These are phyloP conservation scores for Centropus bengalensis DNA, from an alignment of 2,113 vertebrate species.

Conservation along the genomic window DNA sequence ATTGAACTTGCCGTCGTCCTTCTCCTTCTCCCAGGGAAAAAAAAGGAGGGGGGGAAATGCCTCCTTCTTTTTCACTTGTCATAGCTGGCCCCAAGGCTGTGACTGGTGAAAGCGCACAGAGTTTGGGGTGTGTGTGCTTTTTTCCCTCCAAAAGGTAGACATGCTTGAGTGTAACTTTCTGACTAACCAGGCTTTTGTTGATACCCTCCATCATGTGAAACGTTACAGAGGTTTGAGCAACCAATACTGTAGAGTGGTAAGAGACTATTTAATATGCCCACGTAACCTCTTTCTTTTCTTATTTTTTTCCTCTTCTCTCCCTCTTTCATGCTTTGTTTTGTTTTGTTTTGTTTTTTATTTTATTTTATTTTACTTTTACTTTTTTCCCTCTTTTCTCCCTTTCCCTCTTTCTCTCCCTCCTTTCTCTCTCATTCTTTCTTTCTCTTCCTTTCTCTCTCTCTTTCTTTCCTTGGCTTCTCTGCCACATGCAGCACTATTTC, in stretches of 20 bases:
- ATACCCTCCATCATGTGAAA: conserved; percentile 76
- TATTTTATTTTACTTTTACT: conserved; percentile 63
- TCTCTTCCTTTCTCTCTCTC: conserved; percentile 52
- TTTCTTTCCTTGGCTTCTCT: conserved; percentile 74
- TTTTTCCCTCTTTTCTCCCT: conserved; percentile 64
- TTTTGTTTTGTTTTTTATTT: conserved; percentile 62
- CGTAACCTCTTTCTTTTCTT: conserved; percentile 95
- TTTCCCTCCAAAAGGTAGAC: conserved; percentile 68
- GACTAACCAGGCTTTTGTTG: conserved; percentile 82
- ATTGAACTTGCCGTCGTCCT: conserved; percentile 80
- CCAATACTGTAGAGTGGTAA: conserved; percentile 81
- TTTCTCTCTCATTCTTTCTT: background rate
- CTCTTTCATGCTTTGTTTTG: conserved; percentile 78
- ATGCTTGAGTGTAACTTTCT: conserved; percentile 68
- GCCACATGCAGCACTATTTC: conserved; percentile 99
- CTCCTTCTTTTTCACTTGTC: conserved; percentile 80
- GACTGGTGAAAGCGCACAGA: conserved; percentile 72
- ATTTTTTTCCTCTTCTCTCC: conserved; percentile 93
- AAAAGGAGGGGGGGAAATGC: conserved; percentile 69
- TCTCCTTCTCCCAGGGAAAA: conserved; percentile 77
- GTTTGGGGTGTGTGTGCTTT: conserved; percentile 73
- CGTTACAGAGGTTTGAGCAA: conserved; percentile 77
- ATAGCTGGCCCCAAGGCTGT: conserved; percentile 65
- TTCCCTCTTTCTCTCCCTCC: background rate
- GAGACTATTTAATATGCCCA: conserved; percentile 83